Conservation (phyloP, 2,888 invertebrate genomes). For the Oxyscelio sp. region DNA sequence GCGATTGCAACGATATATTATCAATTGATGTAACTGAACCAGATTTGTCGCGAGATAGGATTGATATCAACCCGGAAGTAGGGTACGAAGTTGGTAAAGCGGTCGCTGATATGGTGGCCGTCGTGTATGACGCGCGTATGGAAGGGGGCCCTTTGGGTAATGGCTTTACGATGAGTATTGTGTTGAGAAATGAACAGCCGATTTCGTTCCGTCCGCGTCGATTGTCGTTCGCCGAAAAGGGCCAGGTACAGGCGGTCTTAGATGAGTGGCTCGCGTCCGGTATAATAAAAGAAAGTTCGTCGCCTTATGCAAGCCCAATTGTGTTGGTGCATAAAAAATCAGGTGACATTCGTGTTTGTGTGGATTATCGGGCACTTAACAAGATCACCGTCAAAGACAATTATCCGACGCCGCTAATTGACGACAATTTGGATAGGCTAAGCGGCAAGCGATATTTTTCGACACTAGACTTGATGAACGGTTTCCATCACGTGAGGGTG, state of each 20-base stretch:
- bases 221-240: conserved; percentile 44
- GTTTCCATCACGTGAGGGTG: no score
- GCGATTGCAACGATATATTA: neutral
- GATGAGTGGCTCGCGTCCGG: neutral
- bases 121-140: neutral
- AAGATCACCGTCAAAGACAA: neutral
- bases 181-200: neutral
- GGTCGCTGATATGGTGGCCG: neutral
- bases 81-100: neutral
- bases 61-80: neutral
- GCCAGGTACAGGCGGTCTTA: neutral
- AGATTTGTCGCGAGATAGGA: neutral
- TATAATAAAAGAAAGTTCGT: neutral
- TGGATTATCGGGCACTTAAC: conserved; percentile 6
- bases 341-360: conserved; percentile 7
- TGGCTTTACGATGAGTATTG: neutral
- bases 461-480: no score
- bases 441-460: no score
- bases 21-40: neutral
- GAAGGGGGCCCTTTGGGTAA: neutral
- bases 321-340: conserved; percentile 3
- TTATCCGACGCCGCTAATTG: no score
- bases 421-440: no score
- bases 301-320: neutral
- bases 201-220: conserved; percentile 9